A percentile compares a stretch with the other conserved stretches of the same genome.
Evolutionary conservation across 2,113 vertebrate genomes (phyloP).

Genomic region (Corydoras sp.): DNA sequence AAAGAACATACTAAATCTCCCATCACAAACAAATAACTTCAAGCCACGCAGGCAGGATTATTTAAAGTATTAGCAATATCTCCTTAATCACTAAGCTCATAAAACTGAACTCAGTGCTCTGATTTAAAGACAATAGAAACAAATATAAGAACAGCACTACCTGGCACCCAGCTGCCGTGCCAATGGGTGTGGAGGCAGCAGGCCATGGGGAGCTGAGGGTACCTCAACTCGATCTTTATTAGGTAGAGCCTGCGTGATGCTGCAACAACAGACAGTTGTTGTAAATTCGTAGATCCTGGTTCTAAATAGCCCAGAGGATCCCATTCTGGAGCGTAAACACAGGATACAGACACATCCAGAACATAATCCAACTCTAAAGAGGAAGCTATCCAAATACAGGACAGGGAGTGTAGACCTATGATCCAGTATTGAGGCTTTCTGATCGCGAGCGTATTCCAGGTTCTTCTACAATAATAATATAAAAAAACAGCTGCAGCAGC

Average conservation of each 20-base stretch:
- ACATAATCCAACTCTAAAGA: constrained; percentile 48
- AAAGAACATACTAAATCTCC: too few relatives aligned
- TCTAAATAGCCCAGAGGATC: too few relatives aligned
- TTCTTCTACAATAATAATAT: constrained; percentile 4
- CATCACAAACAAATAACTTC: too few relatives aligned
- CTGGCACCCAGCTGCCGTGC: constrained; percentile 65
- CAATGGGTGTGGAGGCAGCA: constrained; percentile 62
- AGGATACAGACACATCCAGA: neutral
- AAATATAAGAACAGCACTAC: constrained; percentile 44
- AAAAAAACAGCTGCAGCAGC: constrained; percentile 15
- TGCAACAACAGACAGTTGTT: neutral
- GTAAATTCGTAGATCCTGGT: constrained; percentile 2
- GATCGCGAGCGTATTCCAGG: neutral
- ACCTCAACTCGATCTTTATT: neutral
- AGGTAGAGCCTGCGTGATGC: constrained; percentile 1
- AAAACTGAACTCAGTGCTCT: too few relatives aligned
- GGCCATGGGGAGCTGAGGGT: constrained; percentile 52
- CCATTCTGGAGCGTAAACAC: too few relatives aligned
- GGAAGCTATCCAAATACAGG: constrained; percentile 24
- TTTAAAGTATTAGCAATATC: too few relatives aligned
- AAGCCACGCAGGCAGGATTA: too few relatives aligned
- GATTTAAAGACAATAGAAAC: neutral
- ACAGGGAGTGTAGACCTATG: neutral
- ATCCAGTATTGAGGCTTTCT: constrained; percentile 16
- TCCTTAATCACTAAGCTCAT: too few relatives aligned